Conservation (phyloP, 2,888 invertebrate genomes). For the Nebria brevicollis region DNA sequence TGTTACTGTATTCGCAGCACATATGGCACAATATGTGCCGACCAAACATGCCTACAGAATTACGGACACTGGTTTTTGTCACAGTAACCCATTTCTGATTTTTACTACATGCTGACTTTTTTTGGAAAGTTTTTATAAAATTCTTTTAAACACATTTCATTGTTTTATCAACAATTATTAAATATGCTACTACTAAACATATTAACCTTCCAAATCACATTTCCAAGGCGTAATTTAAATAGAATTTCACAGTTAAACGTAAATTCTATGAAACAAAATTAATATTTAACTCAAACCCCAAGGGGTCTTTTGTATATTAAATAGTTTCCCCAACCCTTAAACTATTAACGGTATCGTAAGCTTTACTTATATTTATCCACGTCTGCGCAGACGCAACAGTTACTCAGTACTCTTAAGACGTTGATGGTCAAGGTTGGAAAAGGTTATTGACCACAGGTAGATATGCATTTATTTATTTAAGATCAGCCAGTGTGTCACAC, state of each 20-base stretch:
- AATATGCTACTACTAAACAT: background rate
- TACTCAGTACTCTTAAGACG: background rate
- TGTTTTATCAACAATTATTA: background rate
- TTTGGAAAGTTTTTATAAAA: background rate
- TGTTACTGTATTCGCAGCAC: background rate
- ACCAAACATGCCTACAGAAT: background rate
- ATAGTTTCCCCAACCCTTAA: no score
- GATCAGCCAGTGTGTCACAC: background rate
- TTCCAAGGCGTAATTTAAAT: no score
- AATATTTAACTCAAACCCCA: no score
- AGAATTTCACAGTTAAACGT: no score
- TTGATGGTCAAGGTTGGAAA: background rate
- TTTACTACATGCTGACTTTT: background rate
- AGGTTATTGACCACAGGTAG: background rate
- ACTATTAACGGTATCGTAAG: no score
- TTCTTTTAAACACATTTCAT: background rate
- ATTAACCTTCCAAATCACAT: background rate
- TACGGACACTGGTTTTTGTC: background rate
- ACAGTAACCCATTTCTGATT: background rate
- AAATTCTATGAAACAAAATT: no score
- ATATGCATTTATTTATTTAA: background rate
- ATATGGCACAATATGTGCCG: background rate
- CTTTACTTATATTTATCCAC: background rate
- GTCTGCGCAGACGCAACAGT: background rate
- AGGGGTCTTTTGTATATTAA: no score